These are phyloP conservation scores for Pogonognathellus flavescens DNA, from an alignment of 1,140 invertebrate species.

Conservation along the genomic window DNA sequence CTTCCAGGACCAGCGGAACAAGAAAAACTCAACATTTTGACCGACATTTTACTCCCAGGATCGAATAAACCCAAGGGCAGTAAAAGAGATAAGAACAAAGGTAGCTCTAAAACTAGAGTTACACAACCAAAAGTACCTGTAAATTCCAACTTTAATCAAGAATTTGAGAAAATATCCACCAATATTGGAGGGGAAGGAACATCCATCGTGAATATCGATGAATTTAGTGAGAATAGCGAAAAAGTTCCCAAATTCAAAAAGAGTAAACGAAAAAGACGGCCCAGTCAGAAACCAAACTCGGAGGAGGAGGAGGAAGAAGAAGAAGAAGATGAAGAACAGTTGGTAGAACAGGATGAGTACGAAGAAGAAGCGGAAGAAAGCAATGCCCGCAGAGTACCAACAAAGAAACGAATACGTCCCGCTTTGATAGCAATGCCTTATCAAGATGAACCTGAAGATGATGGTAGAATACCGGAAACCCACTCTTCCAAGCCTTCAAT, in stretches of 20 bases:
- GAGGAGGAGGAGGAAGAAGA: background rate
- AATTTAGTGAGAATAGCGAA: conserved; percentile 23
- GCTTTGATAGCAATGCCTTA: conserved; percentile 12
- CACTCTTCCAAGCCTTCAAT: background rate
- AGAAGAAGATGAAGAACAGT: conserved; percentile 1
- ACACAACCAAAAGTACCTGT: background rate
- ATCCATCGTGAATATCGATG: conserved; percentile 15
- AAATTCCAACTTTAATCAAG: background rate
- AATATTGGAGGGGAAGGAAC: conserved; percentile 19
- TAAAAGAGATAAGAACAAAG: background rate
- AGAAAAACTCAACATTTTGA: conserved; percentile 5
- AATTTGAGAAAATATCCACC: conserved; percentile 2
- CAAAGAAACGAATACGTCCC: background rate
- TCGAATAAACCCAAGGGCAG: background rate
- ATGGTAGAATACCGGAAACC: background rate
- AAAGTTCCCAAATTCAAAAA: conserved; percentile 11
- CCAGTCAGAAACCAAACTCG: background rate
- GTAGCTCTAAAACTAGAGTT: background rate
- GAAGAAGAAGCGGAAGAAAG: background rate
- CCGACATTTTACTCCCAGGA: conserved; percentile 9
- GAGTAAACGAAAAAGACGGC: background rate
- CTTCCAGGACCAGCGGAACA: background rate
- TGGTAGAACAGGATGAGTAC: background rate
- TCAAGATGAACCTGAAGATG: background rate
- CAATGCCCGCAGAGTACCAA: background rate